Evolutionary conservation across 2,113 vertebrate species (phyloP), one percentile per base, ranked within the genome.

Genomic region (Semnopithecus entellus): DNA sequence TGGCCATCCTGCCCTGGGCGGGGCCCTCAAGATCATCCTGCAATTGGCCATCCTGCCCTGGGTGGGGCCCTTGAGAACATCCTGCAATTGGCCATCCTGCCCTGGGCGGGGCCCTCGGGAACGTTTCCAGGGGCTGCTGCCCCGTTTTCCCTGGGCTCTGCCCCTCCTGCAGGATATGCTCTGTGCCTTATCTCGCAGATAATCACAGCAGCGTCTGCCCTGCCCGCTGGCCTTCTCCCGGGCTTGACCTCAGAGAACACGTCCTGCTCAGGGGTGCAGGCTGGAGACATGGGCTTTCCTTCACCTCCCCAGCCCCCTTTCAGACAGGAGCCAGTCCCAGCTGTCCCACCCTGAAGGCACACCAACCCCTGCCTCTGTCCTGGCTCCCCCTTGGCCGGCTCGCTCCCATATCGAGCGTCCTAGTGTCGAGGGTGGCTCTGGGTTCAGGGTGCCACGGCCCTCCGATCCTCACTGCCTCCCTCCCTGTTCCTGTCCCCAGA

Each of bases 11-110:
- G 50, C 50, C 16, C 50, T 52, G 16, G 50, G 16, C n/a, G 3
- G 72, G 10, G 13, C 61, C 4, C 50, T n/a, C n/a, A n/a, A n/a
- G n/a, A n/a, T n/a, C n/a, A 0, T 50, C 50, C 50, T 50, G 50
- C 50, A 50, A 50, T 50, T 50, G 13, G 52, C 16, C 52, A 52
- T 52, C 0, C 50, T 1, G 50, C 50, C 16, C 50, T 52, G 16
- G 50, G 16, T 0, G 5, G 50, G 50, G 50, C 16, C 50, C 16
- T 0, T 0, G 4, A 1, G 50, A 52, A 17, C 5, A 0, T 52
- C 23, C 18, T 3, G 22, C 3, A 20, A 16, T 2, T 1, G 18
- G 2, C 30, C 25, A 2, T 30, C n/a, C 22, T 4, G n/a, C 2
- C 27, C 1, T 0, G 7, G 45, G 55, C n/a, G n/a, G n/a, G n/a